Evolutionary conservation across 2,113 vertebrate genomes (phyloP).

Genomic region (western clawed frog (Xenopus tropicalis)): DNA sequence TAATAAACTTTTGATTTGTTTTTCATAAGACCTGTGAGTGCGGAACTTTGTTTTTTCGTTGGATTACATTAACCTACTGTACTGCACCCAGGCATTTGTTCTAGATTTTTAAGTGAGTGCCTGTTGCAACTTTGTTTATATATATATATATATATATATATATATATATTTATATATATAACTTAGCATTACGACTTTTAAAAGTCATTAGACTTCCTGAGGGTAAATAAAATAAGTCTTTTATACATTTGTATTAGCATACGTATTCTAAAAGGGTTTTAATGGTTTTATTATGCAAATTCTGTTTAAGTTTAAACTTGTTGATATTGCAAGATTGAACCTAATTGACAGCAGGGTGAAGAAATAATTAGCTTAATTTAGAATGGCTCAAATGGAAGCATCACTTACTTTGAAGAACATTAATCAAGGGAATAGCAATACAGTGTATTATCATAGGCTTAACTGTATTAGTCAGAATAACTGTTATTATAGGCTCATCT

Average conservation of each 20-base stretch:
- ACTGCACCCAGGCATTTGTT: too few species aligned
- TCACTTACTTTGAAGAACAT: slow-evolving; percentile 11
- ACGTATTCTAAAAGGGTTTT: slow-evolving; percentile 33
- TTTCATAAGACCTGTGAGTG: too few species aligned
- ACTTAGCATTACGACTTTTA: too few species aligned
- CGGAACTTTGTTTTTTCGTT: too few species aligned
- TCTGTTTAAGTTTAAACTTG: slow-evolving; percentile 32
- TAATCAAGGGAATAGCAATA: slow-evolving; percentile 47
- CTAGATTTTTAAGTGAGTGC: too few species aligned
- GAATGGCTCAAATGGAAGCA: slow-evolving; percentile 51
- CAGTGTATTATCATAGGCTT: slow-evolving; percentile 48
- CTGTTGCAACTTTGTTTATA: too few species aligned
- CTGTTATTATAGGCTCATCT: slow-evolving; percentile 51
- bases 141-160: too few species aligned
- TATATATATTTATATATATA: too few species aligned
- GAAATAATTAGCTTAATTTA: slow-evolving; percentile 48
- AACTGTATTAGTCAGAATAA: slow-evolving; percentile 50
- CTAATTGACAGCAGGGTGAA: slow-evolving; percentile 48
- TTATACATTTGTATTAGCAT: slow-evolving; percentile 13
- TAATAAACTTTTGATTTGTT: too few species aligned
- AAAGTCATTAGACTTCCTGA: too few species aligned
- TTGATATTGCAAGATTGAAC: slow-evolving; percentile 39
- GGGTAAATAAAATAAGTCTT: too few species aligned
- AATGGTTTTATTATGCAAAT: slow-evolving; percentile 44
- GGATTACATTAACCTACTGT: too few species aligned